A percentile compares a stretch with the other conserved stretches of the same genome.
Evolutionary conservation across 2,888 invertebrate genomes (phyloP).

Genomic region (Tholera decimalis): DNA sequence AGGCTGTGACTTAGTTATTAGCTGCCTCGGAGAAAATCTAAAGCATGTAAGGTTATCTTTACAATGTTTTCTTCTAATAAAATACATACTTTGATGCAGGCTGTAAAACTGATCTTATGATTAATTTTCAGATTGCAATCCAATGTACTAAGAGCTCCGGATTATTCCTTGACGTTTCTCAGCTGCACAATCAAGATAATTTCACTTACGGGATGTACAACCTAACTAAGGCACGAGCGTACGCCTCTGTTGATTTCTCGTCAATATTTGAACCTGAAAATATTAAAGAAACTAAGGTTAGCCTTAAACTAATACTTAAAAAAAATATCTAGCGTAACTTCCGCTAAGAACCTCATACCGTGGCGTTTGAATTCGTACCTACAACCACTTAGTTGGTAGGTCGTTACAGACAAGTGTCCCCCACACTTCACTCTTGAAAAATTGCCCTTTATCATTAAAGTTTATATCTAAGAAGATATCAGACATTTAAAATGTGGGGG

Average conservation of each 20-base stretch:
- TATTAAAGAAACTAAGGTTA: slow-evolving; percentile 64
- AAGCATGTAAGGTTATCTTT: slow-evolving; percentile 72
- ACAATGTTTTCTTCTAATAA: neutral
- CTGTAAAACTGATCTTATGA: neutral
- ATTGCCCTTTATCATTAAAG: no score
- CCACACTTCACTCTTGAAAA: no score
- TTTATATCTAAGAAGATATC: no score
- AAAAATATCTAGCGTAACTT: no score
- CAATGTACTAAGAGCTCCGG: slow-evolving; percentile 60
- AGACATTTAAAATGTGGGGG: no score
- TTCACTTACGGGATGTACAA: slow-evolving; percentile 68
- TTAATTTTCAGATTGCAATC: slow-evolving; percentile 66
- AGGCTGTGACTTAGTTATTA: slow-evolving; percentile 74
- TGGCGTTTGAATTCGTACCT: no score
- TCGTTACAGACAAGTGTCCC: no score
- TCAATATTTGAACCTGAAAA: slow-evolving; percentile 65
- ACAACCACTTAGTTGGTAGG: no score
- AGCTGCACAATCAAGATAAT: slow-evolving; percentile 66
- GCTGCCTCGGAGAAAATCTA: slow-evolving; percentile 69
- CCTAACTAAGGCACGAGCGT: slow-evolving; percentile 60
- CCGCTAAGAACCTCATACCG: no score
- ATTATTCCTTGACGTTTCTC: slow-evolving; percentile 66
- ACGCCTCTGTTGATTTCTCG: slow-evolving; percentile 66
- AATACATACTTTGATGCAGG: neutral
- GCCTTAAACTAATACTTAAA: neutral